phyloP scores from a whole-genome alignment of 2,113 vertebrate species.

The Puffinus mauretanicus region DNA sequence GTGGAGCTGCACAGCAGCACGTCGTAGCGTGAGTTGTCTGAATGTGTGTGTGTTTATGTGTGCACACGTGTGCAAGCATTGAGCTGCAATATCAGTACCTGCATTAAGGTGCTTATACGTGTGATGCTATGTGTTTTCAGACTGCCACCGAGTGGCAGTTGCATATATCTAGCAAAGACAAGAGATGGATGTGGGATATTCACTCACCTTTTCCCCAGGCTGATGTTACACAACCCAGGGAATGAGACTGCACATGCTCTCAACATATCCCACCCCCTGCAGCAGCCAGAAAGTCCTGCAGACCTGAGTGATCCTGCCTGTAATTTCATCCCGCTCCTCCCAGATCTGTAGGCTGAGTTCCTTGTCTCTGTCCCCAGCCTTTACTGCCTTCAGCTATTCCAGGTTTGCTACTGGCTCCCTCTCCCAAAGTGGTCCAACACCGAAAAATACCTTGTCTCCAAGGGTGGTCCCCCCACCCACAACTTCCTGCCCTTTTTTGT shows the following conservation, averaged over 20 bases:
- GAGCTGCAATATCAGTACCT: not conserved
- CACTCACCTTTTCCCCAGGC: not conserved
- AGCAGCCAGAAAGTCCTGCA: not conserved
- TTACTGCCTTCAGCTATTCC: not conserved
- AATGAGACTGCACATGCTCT: not conserved
- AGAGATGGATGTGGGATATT: not conserved
- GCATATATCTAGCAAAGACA: not conserved
- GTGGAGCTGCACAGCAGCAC: not conserved
- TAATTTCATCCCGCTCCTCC: not conserved
- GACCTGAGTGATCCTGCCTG: not conserved
- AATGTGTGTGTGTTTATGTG: not conserved
- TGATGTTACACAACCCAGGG: not conserved
- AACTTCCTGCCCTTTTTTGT: not conserved
- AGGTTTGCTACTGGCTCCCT: not conserved
- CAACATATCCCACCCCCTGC: rapidly evolving
- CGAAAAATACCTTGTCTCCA: not conserved
- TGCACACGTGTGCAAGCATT: rapidly evolving
- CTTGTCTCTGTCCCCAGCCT: not conserved
- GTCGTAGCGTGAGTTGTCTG: rapidly evolving
- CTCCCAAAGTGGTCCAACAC: not conserved
- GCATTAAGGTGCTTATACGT: not conserved
- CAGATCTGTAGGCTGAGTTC: not conserved
- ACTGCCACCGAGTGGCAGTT: slow-evolving; percentile 51
- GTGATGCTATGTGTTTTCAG: not conserved
- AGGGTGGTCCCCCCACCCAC: no score